Conservation (phyloP, 2,113 vertebrate species). For the Odocoileus hemionus region DNA sequence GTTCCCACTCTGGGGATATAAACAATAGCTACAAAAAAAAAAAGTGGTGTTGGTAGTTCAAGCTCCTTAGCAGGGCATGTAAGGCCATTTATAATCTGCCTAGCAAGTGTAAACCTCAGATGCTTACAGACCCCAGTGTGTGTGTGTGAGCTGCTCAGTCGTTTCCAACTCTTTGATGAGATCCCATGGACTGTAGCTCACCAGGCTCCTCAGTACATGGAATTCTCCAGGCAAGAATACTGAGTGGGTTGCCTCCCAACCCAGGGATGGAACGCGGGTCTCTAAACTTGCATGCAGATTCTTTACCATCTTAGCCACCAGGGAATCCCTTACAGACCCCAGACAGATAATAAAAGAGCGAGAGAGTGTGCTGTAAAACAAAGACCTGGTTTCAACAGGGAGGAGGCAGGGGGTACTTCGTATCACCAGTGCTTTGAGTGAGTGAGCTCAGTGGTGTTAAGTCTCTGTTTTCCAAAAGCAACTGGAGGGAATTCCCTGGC, state of each 20-base stretch:
- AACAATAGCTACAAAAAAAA: not conserved
- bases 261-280: not conserved
- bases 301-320: not conserved
- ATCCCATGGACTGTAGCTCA: not conserved
- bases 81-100: not conserved
- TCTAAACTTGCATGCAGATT: not conserved
- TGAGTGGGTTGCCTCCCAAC: not conserved
- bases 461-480: conserved; percentile 19
- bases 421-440: not conserved
- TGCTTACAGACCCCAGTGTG: not conserved
- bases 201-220: not conserved
- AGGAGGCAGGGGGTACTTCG: not conserved
- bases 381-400: not conserved
- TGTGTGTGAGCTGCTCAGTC: not conserved
- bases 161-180: not conserved
- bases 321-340: not conserved
- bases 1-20: not conserved
- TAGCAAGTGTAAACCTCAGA: not conserved
- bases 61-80: not conserved
- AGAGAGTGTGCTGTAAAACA: not conserved
- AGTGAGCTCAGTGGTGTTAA: not conserved
- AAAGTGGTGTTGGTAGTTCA: not conserved
- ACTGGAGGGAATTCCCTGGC: not conserved
- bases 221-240: not conserved
- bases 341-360: not conserved